Evolutionary conservation across 2,113 vertebrate genomes (phyloP).

Genomic region (Phrynosoma blainvillii): DNA sequence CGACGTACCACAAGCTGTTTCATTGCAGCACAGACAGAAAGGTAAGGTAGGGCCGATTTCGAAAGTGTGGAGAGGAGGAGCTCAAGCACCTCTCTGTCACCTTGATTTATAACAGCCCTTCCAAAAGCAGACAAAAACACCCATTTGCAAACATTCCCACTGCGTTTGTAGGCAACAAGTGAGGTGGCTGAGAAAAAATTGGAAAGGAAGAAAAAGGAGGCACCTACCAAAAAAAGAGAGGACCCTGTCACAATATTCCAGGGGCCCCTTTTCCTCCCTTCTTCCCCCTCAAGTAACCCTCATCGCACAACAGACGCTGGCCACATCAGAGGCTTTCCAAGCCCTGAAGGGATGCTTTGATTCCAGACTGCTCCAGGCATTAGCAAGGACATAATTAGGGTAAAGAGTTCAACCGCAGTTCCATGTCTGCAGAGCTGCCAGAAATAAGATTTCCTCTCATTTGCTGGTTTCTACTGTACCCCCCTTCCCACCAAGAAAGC

Average conservation of each 20-base stretch:
- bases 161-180: constrained; percentile 91
- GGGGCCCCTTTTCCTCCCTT: background rate
- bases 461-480: constrained; percentile 80
- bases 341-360: constrained; percentile 89
- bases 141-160: constrained; percentile 91
- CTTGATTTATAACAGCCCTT: constrained; percentile 86
- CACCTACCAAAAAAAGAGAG: background rate
- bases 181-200: constrained; percentile 88
- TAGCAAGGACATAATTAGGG: constrained; percentile 95
- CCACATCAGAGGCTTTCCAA: constrained; percentile 93
- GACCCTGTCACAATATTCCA: constrained; percentile 83
- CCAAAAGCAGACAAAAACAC: constrained; percentile 77
- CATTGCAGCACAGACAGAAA: background rate
- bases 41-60: constrained; percentile 56
- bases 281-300: constrained; percentile 78
- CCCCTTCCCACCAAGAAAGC: constrained; percentile 36
- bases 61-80: background rate
- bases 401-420: constrained; percentile 97
- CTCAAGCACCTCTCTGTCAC: constrained; percentile 69
- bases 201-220: constrained; percentile 39
- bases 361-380: constrained; percentile 92
- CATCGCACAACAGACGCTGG: constrained; percentile 88
- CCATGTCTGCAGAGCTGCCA: constrained; percentile 85
- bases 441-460: constrained; percentile 88
- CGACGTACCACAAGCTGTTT: background rate